Evolutionary conservation across 2,113 vertebrate species (phyloP), one percentile per base, ranked within the genome.

Genomic region (Ploceus nigricollis): DNA sequence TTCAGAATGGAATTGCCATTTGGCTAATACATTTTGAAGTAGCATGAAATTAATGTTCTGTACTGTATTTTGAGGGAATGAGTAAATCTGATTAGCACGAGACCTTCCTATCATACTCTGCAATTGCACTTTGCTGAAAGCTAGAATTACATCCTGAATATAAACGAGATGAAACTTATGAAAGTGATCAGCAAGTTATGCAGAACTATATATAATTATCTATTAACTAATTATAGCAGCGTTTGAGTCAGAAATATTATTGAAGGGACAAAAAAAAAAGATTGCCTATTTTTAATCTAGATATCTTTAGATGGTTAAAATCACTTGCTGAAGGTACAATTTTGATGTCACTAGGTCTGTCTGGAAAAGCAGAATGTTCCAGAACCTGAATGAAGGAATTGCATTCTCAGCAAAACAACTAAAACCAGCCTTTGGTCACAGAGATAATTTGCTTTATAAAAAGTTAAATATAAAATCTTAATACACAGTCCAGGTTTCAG

Each of bases 41-140:
- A 93, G 82, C 90, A 96, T 95, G 95, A 95, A 97, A 97, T 95
- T 88, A 95, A 94, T 82, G 75, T 90, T 94, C 92, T 72, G 61
- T 92, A 48, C 75, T 88, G 82, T 92, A 92, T 90, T 95, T 90
- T 93, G 75, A 88, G 79, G 92, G 71, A 90, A 93, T 50, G 80
- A 88, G 79, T 83, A 93, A 88, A 95, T 93, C 88, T 95, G 90
- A 96, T 96, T 90, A 95, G 58, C 50, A 82, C 9, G 6, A 97
- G 71, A 85, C 63, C 65, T 86, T 88, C 37, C 82, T 70, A 73
- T 82, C 4, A 0, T 48, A 80, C 51, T 30, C 15, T 82, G 48
- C 82, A 87, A 82, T 42, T 85, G 73, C 50, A 86, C 40, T 93
- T 93, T 72, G 82, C 66, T 95, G 82, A 96, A 88, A 94, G 79